Base-by-base conservation (phyloP, 2,797 vertebrate species). In the Brotogeris chrysoptera region DNA sequence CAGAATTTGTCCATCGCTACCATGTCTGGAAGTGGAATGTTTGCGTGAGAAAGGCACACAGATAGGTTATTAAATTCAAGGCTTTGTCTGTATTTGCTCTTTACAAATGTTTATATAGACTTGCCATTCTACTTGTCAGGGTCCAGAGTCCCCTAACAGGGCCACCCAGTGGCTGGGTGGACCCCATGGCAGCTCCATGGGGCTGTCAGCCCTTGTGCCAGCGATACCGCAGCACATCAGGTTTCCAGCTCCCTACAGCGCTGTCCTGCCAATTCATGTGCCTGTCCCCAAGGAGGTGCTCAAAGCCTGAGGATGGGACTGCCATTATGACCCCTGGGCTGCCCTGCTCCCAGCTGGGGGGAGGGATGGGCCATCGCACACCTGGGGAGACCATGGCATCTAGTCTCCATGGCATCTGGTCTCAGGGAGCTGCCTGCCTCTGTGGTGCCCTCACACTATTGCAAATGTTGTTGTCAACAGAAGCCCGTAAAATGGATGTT, bases 241-340 rank as follows among this genome's bases (percentile, higher is more conserved):
- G 55, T 59, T 15, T 36, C 55, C 55, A 25, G 55, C 34, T 36
- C 15, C 34, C n/a, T 36, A 36, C n/a, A 36, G 55, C 55, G 23
- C 23, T 59, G n/a, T 59, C 34, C 20, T 34, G n/a, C 57, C 25
- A 1, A 0, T 32, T 25, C 24, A 19, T 6, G 19, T n/a, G 24
- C 30, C 27, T 18, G 3, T 16, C 32, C 7, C 50, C 44, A 36
- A 1, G 4, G 19, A 43, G 6, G 4, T 71, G 30, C 10, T 9
- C 2, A 4, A 10, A 59, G 10, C 18, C 17, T 2, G 1, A 5
- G 24, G 2, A 36, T 53, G 43, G 13, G 11, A 13, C 9, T 64
- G 24, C 19, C 25, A 8, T 4, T 0, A 6, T 24, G 11, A 2
- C 11, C 8, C 9, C 1, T 36, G 55, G 0, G 15, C 32, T 21